Evolutionary conservation across 2,113 vertebrate genomes (phyloP).

Genomic region (Neoarius graeffei): DNA sequence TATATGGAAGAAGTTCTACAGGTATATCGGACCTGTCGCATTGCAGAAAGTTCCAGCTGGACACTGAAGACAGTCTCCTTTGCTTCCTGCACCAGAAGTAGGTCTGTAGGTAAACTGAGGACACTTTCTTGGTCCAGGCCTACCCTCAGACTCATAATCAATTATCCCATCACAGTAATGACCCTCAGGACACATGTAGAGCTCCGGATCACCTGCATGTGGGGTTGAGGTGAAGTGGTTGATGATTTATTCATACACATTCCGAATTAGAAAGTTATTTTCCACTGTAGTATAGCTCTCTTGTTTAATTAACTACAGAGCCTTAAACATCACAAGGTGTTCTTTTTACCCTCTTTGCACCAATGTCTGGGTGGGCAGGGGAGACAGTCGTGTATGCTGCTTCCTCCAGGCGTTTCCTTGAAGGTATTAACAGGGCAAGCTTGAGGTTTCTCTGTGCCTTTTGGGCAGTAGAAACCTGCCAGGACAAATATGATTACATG

Average conservation of each 20-base stretch:
- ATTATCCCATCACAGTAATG: conserved; percentile 80
- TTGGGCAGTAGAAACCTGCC: conserved; percentile 85
- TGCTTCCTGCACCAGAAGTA: conserved; percentile 73
- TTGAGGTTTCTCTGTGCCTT: conserved; percentile 73
- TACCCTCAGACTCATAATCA: conserved; percentile 56
- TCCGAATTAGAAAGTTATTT: background rate
- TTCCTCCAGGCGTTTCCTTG: conserved; percentile 71
- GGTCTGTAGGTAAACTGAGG: conserved; percentile 78
- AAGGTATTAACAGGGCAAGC: conserved; percentile 81
- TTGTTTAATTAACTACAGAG: background rate
- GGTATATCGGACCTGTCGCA: conserved; percentile 69
- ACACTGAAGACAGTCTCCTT: conserved; percentile 78
- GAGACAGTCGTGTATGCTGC: conserved; percentile 75
- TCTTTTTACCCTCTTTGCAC: conserved; percentile 70
- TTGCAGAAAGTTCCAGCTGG: conserved; percentile 81
- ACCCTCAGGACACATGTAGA: conserved; percentile 75
- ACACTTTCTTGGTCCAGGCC: conserved; percentile 74
- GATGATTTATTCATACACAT: background rate
- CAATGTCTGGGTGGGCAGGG: conserved; percentile 80
- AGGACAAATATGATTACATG: conserved; percentile 22
- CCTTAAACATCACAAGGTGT: background rate
- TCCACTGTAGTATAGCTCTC: background rate
- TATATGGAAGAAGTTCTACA: background rate
- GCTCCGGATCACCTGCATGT: conserved; percentile 71
- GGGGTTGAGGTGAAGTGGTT: background rate